Conservation (phyloP, 2,888 invertebrate genomes). For the Sceliomorpha sp. region DNA sequence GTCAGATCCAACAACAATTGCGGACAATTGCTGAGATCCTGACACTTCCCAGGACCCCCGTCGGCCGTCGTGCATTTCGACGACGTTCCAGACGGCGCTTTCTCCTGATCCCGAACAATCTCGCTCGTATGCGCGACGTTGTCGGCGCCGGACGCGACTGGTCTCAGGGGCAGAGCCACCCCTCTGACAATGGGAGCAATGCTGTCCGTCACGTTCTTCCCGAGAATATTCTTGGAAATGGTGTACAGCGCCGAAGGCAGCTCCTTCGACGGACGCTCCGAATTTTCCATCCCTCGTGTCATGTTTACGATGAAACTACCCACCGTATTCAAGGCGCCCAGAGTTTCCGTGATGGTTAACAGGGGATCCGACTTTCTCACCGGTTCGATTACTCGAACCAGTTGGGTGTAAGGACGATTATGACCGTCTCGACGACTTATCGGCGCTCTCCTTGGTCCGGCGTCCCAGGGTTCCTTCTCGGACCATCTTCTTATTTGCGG, state of each 20-base stretch:
- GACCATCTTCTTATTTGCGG: conserved; percentile 64
- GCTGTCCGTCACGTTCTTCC: conserved; percentile 89
- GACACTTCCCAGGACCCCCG: conserved; percentile 89
- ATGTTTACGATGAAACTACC: conserved; percentile 92
- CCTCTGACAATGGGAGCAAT: conserved; percentile 87
- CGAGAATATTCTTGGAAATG: conserved; percentile 89
- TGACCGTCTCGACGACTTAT: conserved; percentile 68
- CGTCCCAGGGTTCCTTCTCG: conserved; percentile 63
- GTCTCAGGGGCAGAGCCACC: conserved; percentile 75
- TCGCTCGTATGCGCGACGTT: conserved; percentile 28
- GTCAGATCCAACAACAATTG: conserved; percentile 90
- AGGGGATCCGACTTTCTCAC: conserved; percentile 74
- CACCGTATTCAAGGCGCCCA: conserved; percentile 92
- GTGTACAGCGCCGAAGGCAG: conserved; percentile 89
- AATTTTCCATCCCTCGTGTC: conserved; percentile 82
- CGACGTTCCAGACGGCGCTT: conserved; percentile 77
- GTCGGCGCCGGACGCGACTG: conserved; percentile 45
- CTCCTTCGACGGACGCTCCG: conserved; percentile 80
- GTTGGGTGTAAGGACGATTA: conserved; percentile 64
- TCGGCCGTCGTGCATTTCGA: conserved; percentile 90
- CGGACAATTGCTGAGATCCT: conserved; percentile 93
- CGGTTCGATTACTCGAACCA: conserved; percentile 55
- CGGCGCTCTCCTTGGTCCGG: conserved; percentile 60
- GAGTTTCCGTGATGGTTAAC: conserved; percentile 83
- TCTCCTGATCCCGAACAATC: conserved; percentile 44